These are phyloP conservation scores for Caradrina kadenii DNA, from an alignment of 2,888 invertebrate species.

Conservation along the genomic window DNA sequence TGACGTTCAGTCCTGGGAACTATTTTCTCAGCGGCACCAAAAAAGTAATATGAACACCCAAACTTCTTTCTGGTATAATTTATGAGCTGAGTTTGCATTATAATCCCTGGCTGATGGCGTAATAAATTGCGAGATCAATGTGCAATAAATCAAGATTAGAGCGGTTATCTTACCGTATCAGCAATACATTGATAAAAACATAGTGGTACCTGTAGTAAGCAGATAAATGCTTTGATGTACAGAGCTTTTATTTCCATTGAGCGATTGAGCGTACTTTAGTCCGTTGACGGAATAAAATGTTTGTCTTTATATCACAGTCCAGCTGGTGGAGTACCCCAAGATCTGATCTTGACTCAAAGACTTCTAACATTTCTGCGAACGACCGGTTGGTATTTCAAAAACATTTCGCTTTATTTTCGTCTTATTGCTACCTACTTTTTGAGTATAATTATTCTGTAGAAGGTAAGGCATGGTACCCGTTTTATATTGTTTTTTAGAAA, in stretches of 20 bases:
- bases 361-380: conserved; percentile 21
- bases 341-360: conserved; percentile 39
- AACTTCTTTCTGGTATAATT: conserved; percentile 59
- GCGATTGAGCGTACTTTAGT: conserved; percentile 1
- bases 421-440: conserved; percentile 15
- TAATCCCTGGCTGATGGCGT: conserved; percentile 66
- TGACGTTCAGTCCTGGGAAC: conserved; percentile 35
- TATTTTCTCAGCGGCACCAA: conserved; percentile 37
- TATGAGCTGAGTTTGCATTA: conserved; percentile 63
- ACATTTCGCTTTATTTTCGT: conserved; percentile 35
- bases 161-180: conserved; percentile 66
- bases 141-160: conserved; percentile 77
- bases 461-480: not conserved
- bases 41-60: conserved; percentile 35
- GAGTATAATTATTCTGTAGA: conserved; percentile 1
- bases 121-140: conserved; percentile 71
- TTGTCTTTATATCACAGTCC: conserved; percentile 23
- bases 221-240: conserved; percentile 29
- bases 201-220: conserved; percentile 37
- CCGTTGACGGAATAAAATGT: conserved; percentile 21
- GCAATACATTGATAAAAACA: conserved; percentile 72
- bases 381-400: conserved; percentile 45
- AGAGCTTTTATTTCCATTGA: conserved; percentile 38
- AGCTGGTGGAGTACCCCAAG: conserved; percentile 17
- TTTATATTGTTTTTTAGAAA: conserved; percentile 27